Base-by-base conservation (phyloP, 1,140 invertebrate species). In the Cydia splendana region DNA sequence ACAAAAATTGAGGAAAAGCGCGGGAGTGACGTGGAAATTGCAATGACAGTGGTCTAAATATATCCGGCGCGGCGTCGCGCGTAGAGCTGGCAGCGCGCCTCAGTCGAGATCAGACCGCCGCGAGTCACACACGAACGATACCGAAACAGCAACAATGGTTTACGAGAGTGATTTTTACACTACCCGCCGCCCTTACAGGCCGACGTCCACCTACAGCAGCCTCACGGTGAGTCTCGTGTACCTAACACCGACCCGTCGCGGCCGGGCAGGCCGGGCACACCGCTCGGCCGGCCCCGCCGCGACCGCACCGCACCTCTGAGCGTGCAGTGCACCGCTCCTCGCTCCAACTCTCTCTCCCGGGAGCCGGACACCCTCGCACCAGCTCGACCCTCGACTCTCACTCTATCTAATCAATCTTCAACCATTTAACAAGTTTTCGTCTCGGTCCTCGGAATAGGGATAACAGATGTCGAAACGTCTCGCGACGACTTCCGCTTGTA, bases 81-180 rank as follows among this genome's bases (percentile, higher is more conserved):
- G 76, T 75, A 69, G 78, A 74, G 79, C 65, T 62, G 79, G 80
- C 82, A 79, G 78, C 79, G 71, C 84, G 81, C 87, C 76, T 79
- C 89, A 93, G 90, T 93, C 91, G 91, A 91, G 87, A 81, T 85
- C 80, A 79, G 81, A 87, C 84, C 91, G 90, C 85, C 89, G 91
- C 91, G 89, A 90, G 89, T 86, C 87, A 81, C 84, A 89, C 84
- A 80, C 91, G 89, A 91, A 89, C 91, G 88, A 91, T 79, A 85
- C 80, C 85, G 74, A 78, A 87, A 78, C 82, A 87, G 86, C 88
- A 93, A 95, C 95, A 91, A 97, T 97, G 97, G 97, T 97, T 94
- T 97, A 97, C 96, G 96, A 97, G 94, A 96, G 96, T 94, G 97
- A 97, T 94, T 97, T 97, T 93, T 97, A 97, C 93, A 97, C 96